Evolutionary conservation across 2,888 invertebrate genomes (phyloP).

Genomic region (Eristalis pertinax): DNA sequence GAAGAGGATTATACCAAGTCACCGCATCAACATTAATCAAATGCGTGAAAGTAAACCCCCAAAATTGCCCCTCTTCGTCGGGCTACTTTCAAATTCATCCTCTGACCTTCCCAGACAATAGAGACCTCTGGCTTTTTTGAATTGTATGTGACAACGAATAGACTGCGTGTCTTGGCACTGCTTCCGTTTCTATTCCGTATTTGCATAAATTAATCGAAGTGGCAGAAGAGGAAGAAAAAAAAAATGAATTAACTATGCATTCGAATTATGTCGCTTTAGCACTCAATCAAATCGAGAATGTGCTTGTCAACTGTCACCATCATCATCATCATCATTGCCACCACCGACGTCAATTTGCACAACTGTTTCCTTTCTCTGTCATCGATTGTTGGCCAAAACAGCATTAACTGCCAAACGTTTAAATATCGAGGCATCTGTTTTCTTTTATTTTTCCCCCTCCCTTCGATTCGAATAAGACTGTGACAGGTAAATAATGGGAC

Average conservation of each 20-base stretch:
- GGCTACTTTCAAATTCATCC: conserved; percentile 6
- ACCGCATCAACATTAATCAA: neutral
- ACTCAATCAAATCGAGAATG: conserved; percentile 21
- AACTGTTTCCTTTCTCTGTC: conserved; percentile 29
- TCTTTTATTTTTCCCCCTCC: too few relatives aligned
- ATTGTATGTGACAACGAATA: neutral
- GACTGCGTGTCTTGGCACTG: neutral
- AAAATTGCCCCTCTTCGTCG: neutral
- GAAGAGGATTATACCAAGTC: neutral
- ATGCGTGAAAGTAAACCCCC: neutral
- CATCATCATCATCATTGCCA: neutral
- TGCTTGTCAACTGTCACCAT: conserved; percentile 10
- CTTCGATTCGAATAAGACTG: conserved; percentile 31
- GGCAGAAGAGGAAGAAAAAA: neutral
- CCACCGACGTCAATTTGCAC: conserved; percentile 55
- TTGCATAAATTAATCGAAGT: conserved; percentile 10
- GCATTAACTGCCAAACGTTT: neutral
- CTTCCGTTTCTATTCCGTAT: conserved; percentile 25
- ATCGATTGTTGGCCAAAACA: neutral
- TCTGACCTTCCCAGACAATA: conserved; percentile 9
- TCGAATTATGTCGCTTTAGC: conserved; percentile 14
- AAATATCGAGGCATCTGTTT: conserved; percentile 36
- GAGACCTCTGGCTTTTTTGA: neutral
- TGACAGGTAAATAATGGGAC: conserved; percentile 1
- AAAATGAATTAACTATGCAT: conserved; percentile 20